Conservation (phyloP, 2,113 vertebrate species). For the Suncus etruscus region DNA sequence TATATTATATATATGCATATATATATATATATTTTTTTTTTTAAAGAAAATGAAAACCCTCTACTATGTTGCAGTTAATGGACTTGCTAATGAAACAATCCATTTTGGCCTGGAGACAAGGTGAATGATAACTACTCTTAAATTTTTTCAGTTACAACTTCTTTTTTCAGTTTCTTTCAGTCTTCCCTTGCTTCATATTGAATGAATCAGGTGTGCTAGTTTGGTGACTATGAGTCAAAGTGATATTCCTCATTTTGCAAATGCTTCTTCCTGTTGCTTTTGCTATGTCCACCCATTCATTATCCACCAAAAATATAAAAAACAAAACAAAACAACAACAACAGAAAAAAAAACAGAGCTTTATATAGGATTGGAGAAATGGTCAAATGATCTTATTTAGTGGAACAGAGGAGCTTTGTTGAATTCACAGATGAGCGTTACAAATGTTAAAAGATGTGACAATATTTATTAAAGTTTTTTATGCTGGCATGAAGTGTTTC, state of each 20-base stretch:
- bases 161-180: neutral
- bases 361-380: neutral
- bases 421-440: neutral
- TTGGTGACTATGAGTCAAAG: neutral
- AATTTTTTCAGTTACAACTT: neutral
- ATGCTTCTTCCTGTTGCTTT: neutral
- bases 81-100: neutral
- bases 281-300: neutral
- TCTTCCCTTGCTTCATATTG: neutral
- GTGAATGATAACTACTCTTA: neutral
- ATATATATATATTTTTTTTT: too few species aligned
- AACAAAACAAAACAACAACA: too few species aligned
- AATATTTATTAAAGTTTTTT: conserved; percentile 7
- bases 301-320: too few species aligned
- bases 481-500: neutral
- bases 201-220: neutral
- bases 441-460: neutral
- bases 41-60: conserved; percentile 23
- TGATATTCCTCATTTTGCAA: neutral
- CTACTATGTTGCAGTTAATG: neutral
- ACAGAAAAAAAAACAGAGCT: neutral
- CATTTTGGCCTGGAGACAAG: neutral
- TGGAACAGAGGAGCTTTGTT: neutral
- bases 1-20: too few species aligned
- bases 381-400: neutral